Percentiles rank a stretch among this genome's conserved stretches.
These are phyloP conservation scores for Beris morrisii DNA, from an alignment of 2,888 invertebrate species.

Conservation along the genomic window DNA sequence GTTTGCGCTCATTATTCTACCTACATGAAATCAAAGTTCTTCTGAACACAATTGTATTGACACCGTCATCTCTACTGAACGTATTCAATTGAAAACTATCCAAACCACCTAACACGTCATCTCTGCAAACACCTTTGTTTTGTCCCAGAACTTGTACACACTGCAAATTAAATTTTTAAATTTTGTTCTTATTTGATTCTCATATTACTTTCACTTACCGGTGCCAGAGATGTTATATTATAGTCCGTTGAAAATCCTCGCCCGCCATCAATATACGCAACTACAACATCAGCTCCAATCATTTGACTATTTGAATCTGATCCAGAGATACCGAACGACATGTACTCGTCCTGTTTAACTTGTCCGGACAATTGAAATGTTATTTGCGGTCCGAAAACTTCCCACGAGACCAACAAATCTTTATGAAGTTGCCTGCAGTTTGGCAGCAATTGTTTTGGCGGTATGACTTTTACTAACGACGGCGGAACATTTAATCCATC, in stretches of 20 bases:
- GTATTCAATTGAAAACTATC: constrained; percentile 82
- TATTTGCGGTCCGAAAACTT: constrained; percentile 85
- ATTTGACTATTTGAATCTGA: constrained; percentile 70
- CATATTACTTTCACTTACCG: constrained; percentile 59
- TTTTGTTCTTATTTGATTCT: neutral
- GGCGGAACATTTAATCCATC: constrained; percentile 85
- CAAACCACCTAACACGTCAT: constrained; percentile 77
- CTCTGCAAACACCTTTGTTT: constrained; percentile 84
- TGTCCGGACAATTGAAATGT: constrained; percentile 82
- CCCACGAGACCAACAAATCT: constrained; percentile 83
- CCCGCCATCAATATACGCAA: constrained; percentile 72
- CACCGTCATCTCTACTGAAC: constrained; percentile 70
- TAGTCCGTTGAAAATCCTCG: constrained; percentile 80
- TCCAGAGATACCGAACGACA: constrained; percentile 88
- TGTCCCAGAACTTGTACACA: constrained; percentile 84
- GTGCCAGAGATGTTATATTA: constrained; percentile 79
- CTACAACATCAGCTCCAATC: constrained; percentile 82
- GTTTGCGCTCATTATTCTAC: constrained; percentile 40
- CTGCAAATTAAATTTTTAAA: constrained; percentile 53
- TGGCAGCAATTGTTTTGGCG: constrained; percentile 69
- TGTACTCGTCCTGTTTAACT: constrained; percentile 73
- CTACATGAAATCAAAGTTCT: constrained; percentile 74
- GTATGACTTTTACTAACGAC: constrained; percentile 68
- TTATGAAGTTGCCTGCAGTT: constrained; percentile 86
- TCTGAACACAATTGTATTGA: constrained; percentile 78